Conservation (phyloP, 2,797 vertebrate genomes). For the Manis pentadactyla region DNA sequence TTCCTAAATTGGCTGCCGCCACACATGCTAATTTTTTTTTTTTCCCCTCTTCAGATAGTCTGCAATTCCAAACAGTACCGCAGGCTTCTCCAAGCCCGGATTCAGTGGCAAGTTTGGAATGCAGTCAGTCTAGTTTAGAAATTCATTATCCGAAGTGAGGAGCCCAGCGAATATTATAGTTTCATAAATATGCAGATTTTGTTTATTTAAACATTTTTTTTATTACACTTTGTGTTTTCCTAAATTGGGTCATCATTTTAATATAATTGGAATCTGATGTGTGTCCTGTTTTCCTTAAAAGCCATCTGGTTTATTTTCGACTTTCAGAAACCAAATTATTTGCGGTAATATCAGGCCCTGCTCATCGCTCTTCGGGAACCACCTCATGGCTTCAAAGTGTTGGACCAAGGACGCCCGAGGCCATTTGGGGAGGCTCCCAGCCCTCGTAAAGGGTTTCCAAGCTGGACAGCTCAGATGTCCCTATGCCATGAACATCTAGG, state of each 20-base stretch:
- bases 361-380: neutral
- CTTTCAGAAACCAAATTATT: conserved; percentile 70
- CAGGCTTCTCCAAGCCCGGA: conserved; percentile 60
- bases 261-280: conserved; percentile 82
- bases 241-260: conserved; percentile 83
- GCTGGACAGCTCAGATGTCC: neutral
- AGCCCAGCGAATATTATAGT: conserved; percentile 65
- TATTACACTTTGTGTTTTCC: conserved; percentile 81
- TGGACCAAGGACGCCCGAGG: neutral
- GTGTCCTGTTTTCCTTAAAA: conserved; percentile 83
- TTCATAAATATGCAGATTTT: conserved; percentile 83
- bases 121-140: conserved; percentile 62
- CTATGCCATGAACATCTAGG: neutral
- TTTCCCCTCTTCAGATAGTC: neutral
- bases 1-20: conserved; percentile 60
- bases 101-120: conserved; percentile 57
- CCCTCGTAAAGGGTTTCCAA: neutral
- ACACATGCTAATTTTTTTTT: conserved; percentile 1
- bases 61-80: conserved; percentile 61
- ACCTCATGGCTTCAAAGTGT: fast-evolving
- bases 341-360: conserved; percentile 12
- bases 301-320: conserved; percentile 80
- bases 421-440: neutral
- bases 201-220: conserved; percentile 82
- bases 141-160: conserved; percentile 69